A percentile compares a stretch with the other conserved stretches of the same genome.
phyloP scores from a whole-genome alignment of 2,888 invertebrate genomes.

The Sphaerophoria rueppellii region DNA sequence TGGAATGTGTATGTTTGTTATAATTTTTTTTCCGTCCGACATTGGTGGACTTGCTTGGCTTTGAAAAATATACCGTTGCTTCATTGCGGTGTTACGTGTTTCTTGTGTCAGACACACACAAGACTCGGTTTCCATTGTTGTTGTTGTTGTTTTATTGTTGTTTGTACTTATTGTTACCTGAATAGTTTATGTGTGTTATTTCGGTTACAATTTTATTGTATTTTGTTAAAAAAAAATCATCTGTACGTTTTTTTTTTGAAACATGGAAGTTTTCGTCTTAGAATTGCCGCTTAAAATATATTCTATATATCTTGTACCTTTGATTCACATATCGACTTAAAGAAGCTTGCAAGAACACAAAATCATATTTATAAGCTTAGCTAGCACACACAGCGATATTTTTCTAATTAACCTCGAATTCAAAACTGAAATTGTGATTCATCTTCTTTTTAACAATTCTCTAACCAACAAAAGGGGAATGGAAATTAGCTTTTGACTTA shows the following conservation, averaged over 20 bases:
- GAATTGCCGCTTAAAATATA: conserved; percentile 24
- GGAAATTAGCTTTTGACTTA: conserved; percentile 49
- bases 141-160: conserved; percentile 63
- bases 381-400: conserved; percentile 44
- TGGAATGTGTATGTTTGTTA: conserved; percentile 44
- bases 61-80: conserved; percentile 76
- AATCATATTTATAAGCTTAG: conserved; percentile 14
- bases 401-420: conserved; percentile 54
- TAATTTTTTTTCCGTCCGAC: conserved; percentile 7
- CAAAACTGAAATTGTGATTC: conserved; percentile 54
- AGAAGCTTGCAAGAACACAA: conserved; percentile 28
- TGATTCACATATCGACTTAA: conserved; percentile 52
- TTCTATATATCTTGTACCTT: conserved; percentile 55
- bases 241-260: conserved; percentile 39
- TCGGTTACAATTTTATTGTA: conserved; percentile 37
- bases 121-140: conserved; percentile 73
- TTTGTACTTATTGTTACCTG: conserved; percentile 67
- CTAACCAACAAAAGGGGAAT: conserved; percentile 32
- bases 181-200: conserved; percentile 60
- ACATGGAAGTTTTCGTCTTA: background rate
- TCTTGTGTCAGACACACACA: conserved; percentile 80
- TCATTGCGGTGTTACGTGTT: conserved; percentile 83
- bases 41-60: conserved; percentile 51
- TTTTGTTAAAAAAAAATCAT: background rate
- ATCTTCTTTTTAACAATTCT: conserved; percentile 36